These are phyloP conservation scores for Spinus olivaceus DNA, from an alignment of 2,797 vertebrate species.

Conservation along the genomic window DNA sequence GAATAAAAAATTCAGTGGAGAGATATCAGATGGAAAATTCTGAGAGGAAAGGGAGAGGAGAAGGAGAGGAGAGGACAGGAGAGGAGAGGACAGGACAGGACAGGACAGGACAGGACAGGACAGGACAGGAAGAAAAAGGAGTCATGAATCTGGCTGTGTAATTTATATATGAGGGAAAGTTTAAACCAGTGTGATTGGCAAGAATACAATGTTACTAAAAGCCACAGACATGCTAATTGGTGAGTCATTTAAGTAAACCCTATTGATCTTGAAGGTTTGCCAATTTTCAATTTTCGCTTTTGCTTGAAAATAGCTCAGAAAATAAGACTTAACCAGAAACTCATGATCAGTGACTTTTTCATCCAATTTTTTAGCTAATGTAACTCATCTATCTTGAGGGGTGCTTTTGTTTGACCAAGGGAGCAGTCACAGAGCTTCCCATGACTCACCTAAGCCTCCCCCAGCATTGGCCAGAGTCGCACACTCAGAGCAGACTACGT, in stretches of 20 bases:
- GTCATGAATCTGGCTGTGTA: background rate
- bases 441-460: background rate
- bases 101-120: too few relatives aligned
- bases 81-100: too few relatives aligned
- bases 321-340: slow-evolving; percentile 13
- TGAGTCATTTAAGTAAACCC: slow-evolving; percentile 42
- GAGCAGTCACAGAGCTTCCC: background rate
- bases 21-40: accelerated
- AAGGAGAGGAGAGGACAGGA: too few relatives aligned
- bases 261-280: slow-evolving; percentile 45
- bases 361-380: background rate
- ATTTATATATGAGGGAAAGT: slow-evolving; percentile 47
- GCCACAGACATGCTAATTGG: slow-evolving; percentile 54
- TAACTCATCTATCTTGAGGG: background rate
- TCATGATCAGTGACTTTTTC: background rate
- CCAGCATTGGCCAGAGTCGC: accelerated
- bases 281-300: slow-evolving; percentile 56
- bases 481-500: accelerated
- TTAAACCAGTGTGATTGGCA: slow-evolving; percentile 42
- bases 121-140: background rate
- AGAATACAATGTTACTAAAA: slow-evolving; percentile 39
- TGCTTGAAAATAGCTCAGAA: slow-evolving; percentile 52
- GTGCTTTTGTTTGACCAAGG: background rate
- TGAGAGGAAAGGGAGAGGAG: accelerated
- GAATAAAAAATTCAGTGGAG: too few relatives aligned